Evolutionary conservation across 2,888 invertebrate species (phyloP), one percentile per base, ranked within the genome.

Genomic region (Drosophila buzzatii): DNA sequence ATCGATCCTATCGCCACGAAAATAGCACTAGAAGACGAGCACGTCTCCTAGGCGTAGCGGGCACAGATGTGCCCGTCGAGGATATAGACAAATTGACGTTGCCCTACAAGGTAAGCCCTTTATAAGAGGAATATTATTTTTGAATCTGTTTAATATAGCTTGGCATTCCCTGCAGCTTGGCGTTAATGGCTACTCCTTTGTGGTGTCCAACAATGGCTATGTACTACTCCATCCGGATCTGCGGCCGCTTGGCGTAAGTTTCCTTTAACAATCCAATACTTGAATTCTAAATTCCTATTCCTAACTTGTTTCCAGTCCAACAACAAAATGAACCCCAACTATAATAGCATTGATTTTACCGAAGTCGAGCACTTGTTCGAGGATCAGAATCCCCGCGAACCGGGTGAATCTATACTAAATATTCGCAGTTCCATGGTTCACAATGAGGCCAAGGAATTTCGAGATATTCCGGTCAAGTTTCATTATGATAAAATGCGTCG

Each of bases 181-280:
- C 33, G 98, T 98, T 0, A 98, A 98, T 92, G 99, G 98, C 0
- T 99, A 99, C 93, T 97, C 98, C 1, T 99, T 99, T 93, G 97
- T 99, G 83, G 96, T 99, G 23, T 99, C 98, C 86, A 99, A 99
- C 92, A 99, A 99, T 93, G 99, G 99, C 2, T 99, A 98, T 92
- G 95, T 99, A 47, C 94, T 99, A 63, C 95, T 98, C 83, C 99
- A 99, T 95, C 99, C 99, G 0, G 97, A 99, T 91, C 95, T 98
- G 73, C 95, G 97, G 78, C 98, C 99, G 14, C 85, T 92, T 16
- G 95, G 96, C 90, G 97, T 98, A 93, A 95, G 96, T 93, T 7
- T 47, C 10, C 4, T 16, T 5, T 5, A 0, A 1, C 9, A 4
- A 37, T n/a, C 9, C 5, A 23, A 4, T 8, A n/a, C 12, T 42